Percentiles rank a stretch among this genome's conserved stretches.
Evolutionary conservation across 2,113 vertebrate species (phyloP).

Genomic region (Sinocyclocheilus rhinocerous): DNA sequence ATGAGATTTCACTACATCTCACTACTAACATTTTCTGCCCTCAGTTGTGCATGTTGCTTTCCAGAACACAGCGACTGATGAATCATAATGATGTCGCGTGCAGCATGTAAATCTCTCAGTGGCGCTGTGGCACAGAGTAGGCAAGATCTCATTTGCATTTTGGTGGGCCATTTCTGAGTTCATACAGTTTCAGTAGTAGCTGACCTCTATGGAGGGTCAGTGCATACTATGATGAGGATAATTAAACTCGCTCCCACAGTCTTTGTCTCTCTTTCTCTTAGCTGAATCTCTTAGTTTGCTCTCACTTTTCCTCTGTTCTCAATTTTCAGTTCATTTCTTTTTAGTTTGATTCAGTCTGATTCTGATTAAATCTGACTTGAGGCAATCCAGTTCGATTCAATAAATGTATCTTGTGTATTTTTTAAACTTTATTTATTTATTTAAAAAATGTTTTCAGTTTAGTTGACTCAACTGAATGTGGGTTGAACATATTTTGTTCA

Average conservation of each 20-base stretch:
- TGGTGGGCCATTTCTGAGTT: background rate
- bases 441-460: background rate
- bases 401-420: background rate
- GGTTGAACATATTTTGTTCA: background rate
- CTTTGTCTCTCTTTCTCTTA: conserved; percentile 8
- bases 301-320: conserved; percentile 12
- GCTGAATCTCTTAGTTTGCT: conserved; percentile 5
- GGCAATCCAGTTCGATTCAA: background rate
- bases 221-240: conserved; percentile 32
- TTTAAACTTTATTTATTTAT: too few species aligned
- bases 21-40: conserved; percentile 5
- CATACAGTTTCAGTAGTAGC: background rate
- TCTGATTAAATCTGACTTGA: conserved; percentile 5
- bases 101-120: background rate
- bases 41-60: background rate
- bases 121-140: background rate
- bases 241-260: conserved; percentile 22
- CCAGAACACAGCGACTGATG: background rate
- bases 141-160: conserved; percentile 1
- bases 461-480: background rate
- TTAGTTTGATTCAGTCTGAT: background rate
- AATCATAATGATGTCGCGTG: background rate
- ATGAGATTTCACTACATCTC: background rate
- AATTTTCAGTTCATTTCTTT: conserved; percentile 24
- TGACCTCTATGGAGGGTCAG: background rate